Base-by-base conservation (phyloP, 2,113 vertebrate genomes). In the Scatophagus argus region DNA sequence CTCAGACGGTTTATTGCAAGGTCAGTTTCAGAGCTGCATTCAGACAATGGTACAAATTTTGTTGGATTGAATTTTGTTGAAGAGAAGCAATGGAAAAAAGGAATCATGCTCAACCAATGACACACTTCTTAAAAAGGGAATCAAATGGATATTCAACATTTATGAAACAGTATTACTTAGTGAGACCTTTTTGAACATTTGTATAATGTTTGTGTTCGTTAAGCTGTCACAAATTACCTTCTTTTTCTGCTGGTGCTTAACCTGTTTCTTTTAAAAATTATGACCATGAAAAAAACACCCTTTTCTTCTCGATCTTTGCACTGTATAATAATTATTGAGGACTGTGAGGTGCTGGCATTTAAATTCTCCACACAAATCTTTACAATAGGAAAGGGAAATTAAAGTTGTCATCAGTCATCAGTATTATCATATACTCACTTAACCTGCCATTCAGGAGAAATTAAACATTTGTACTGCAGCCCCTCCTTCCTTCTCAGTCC, bases 351-450 rank as follows among this genome's bases (percentile, higher is more conserved):
- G 88, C 87, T 88, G 89, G 82, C 94, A 94, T 94, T 92, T 93
- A 94, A 95, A 94, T 94, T 94, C 92, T 93, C 84, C 86, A 90
- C 93, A 94, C 92, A 92, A 94, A 95, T 95, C 93, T 94, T 81
- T 89, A 91, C 93, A 94, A 94, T 91, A 93, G 91, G 74, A 93
- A 92, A 93, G 94, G 94, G 94, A 95, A 94, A 94, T 94, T 93
- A 94, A 94, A 94, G 93, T 94, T 93, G 93, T 92, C 92, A 93
- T 94, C 92, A 92, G 93, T 94, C 92, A 86, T 90, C 81, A 62
- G 91, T 90, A 93, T 94, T 94, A 94, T 94, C 92, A 71, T 91
- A 90, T 93, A 90, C 93, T 94, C 92, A 94, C 93, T 94, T 95
- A 95, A 94, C 93, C 94, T 94, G 92, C 93, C 93, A 94, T 94